phyloP scores from a whole-genome alignment of 2,113 vertebrate species.

The Labeo rohita region DNA sequence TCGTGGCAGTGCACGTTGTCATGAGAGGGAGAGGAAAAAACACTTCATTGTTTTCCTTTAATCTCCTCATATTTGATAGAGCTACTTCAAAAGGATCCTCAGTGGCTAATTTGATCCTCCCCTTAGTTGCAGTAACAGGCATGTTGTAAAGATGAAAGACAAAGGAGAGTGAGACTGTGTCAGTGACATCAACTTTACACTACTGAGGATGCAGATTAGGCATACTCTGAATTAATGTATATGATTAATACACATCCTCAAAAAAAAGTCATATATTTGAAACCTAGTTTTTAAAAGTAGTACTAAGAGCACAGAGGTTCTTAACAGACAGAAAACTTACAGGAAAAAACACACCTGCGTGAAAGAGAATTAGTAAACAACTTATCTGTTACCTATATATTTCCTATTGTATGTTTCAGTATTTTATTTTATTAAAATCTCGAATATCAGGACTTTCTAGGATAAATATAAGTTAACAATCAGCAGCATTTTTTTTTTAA shows the following conservation, averaged over 20 bases:
- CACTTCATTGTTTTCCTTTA: constrained; percentile 69
- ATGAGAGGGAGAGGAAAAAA: constrained; percentile 54
- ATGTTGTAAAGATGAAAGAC: constrained; percentile 16
- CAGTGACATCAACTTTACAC: constrained; percentile 8
- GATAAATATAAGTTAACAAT: background rate
- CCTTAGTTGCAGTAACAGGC: constrained; percentile 68
- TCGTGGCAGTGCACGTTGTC: background rate
- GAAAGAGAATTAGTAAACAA: background rate
- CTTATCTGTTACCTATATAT: background rate
- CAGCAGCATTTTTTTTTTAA: no score
- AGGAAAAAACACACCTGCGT: background rate
- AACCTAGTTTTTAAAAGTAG: background rate
- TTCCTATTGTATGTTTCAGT: background rate
- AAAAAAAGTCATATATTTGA: background rate
- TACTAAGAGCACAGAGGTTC: background rate
- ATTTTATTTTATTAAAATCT: background rate
- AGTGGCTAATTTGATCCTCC: constrained; percentile 73
- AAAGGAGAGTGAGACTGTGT: background rate
- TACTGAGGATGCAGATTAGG: constrained; percentile 3
- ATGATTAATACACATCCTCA: background rate
- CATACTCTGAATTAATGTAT: background rate
- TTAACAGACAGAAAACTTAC: background rate
- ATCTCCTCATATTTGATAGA: constrained; percentile 71
- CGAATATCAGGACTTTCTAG: background rate
- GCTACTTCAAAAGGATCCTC: constrained; percentile 71